Evolutionary conservation across 2,888 invertebrate species (phyloP).

Genomic region (Ochlodes sylvanus): DNA sequence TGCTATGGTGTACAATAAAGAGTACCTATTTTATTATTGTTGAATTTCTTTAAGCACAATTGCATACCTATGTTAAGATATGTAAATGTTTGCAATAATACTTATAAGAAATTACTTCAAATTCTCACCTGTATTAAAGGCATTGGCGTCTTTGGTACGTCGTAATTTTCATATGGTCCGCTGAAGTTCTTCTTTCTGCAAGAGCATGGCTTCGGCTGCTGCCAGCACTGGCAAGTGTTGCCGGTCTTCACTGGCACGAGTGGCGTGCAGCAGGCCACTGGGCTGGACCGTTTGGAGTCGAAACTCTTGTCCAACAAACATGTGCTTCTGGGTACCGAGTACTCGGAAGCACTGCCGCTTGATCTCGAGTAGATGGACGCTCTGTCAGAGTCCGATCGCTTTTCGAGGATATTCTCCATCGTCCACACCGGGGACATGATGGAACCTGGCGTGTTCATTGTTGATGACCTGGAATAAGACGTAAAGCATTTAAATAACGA

Average conservation of each 20-base stretch:
- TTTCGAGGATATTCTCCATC: slow-evolving; percentile 81
- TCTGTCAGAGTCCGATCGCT: slow-evolving; percentile 83
- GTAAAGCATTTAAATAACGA: neutral
- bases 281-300: slow-evolving; percentile 73
- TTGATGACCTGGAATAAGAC: slow-evolving; percentile 82
- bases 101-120: neutral
- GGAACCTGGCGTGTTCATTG: slow-evolving; percentile 80
- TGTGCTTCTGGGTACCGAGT: slow-evolving; percentile 83
- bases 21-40: no score
- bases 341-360: slow-evolving; percentile 88
- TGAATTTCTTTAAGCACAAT: no score
- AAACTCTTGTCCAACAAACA: slow-evolving; percentile 80
- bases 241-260: slow-evolving; percentile 85
- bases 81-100: no score
- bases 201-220: slow-evolving; percentile 67
- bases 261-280: slow-evolving; percentile 79
- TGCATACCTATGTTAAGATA: no score
- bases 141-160: slow-evolving; percentile 90
- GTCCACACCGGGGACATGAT: slow-evolving; percentile 85
- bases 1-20: no score
- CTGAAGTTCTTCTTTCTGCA: slow-evolving; percentile 73
- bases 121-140: slow-evolving; percentile 74
- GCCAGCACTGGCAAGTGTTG: slow-evolving; percentile 72
- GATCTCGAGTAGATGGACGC: slow-evolving; percentile 88
- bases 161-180: slow-evolving; percentile 91